Base-by-base conservation (phyloP, 2,888 invertebrate genomes). In the Eristalis pertinax region DNA sequence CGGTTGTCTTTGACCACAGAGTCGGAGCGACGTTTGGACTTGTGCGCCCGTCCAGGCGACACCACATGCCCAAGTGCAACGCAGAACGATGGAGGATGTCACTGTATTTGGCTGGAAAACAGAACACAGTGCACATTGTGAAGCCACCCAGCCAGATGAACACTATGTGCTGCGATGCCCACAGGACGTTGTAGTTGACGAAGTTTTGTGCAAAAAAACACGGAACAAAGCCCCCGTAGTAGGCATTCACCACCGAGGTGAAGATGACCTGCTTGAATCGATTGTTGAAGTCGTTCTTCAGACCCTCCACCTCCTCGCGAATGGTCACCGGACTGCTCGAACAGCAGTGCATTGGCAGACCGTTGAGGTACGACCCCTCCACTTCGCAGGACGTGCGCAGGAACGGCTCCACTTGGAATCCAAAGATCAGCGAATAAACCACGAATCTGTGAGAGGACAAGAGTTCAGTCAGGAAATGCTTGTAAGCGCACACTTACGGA, bases 11-110 rank as follows among this genome's bases (percentile, higher is more conserved):
- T 24, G 94, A 94, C 96, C 96, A 96, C 56, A 85, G 70, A 0
- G 84, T 65, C 3, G 89, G 88, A 0, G 82, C 64, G 2, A 81
- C 65, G 24, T 85, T 88, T 29, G 77, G 73, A 68, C 72, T 69
- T 0, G 89, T 79, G 2, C 90, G 89, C 2, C 90, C 88, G 76
- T 92, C 93, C 62, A 93, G 84, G 4, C 92, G 91, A 19, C 90
- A 90, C 93, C 93, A 93, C 72, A 91, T 90, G 4, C 99, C 99
- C 67, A 99, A 94, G 93, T 99, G 99, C 67, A 97, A 93, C 0
- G 98, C 96, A 81, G 98, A 96, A 90, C 97, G 95, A 92, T 99
- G 99, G 84, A 99, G 94, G 43, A 97, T 96, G 94, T 99, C 99
- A 91, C 97, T 96, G 92, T 97, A 97, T 88, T 94, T 93, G 0